A percentile compares a stretch with the other conserved stretches of the same genome.
These are phyloP conservation scores for Pimpla rufipes DNA, from an alignment of 2,888 invertebrate genomes.

Conservation along the genomic window DNA sequence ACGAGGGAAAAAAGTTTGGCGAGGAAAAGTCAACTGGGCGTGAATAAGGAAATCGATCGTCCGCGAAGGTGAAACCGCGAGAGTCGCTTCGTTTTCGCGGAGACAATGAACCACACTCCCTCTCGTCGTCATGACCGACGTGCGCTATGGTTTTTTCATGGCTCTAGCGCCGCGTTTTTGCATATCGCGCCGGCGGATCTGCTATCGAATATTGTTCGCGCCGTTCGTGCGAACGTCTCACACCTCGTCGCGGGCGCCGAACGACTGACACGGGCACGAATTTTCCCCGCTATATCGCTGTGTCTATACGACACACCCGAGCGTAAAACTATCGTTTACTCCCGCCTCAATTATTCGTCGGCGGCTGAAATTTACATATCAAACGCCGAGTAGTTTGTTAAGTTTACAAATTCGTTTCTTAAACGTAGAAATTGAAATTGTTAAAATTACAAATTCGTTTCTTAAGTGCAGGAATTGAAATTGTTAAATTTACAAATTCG, in stretches of 20 bases:
- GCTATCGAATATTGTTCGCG: slow-evolving; percentile 12
- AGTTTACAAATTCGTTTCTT: too few relatives aligned
- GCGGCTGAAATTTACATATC: too few relatives aligned
- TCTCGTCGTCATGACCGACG: background rate
- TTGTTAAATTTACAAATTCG: too few relatives aligned
- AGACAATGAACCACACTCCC: slow-evolving; percentile 54
- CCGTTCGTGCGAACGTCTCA: slow-evolving; percentile 36
- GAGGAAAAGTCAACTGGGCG: slow-evolving; percentile 30
- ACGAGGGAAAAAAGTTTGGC: background rate
- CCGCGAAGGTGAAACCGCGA: slow-evolving; percentile 58
- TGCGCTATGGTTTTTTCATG: slow-evolving; percentile 30
- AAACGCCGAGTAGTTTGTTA: too few relatives aligned
- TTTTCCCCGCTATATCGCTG: background rate
- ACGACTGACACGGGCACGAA: background rate
- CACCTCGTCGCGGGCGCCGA: slow-evolving; percentile 27
- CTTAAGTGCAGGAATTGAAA: too few relatives aligned
- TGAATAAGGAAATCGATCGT: slow-evolving; percentile 52
- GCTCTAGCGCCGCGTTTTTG: slow-evolving; percentile 27
- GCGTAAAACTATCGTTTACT: too few relatives aligned
- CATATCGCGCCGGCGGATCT: slow-evolving; percentile 56
- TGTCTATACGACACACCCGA: too few relatives aligned
- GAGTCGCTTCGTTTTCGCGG: slow-evolving; percentile 51
- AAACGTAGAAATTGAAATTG: too few relatives aligned
- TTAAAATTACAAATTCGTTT: too few relatives aligned
- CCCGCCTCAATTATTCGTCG: too few relatives aligned